phyloP scores from a whole-genome alignment of 2,888 invertebrate species.

The Aleiodes leptofemur region DNA sequence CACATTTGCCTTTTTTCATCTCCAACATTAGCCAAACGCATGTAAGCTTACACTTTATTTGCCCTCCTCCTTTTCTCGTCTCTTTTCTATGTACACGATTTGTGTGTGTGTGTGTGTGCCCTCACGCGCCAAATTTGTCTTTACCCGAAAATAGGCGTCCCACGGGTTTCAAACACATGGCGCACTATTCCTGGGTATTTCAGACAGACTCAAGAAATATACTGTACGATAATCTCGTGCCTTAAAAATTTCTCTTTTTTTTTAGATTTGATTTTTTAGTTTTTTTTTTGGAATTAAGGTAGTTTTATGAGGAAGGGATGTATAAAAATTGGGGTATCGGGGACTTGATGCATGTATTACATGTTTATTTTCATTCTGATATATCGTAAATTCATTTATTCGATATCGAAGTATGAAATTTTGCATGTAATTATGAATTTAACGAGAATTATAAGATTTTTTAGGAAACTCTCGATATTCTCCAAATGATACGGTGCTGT shows the following conservation, averaged over 20 bases:
- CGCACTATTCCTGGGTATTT: constrained; percentile 72
- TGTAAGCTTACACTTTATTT: constrained; percentile 74
- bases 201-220: constrained; percentile 54
- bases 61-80: constrained; percentile 48
- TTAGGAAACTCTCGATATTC: too few relatives aligned
- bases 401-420: too few relatives aligned
- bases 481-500: too few relatives aligned
- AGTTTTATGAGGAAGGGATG: too few relatives aligned
- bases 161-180: constrained; percentile 72
- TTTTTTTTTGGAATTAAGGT: too few relatives aligned
- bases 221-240: neutral
- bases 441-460: too few relatives aligned
- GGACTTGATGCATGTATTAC: too few relatives aligned
- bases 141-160: constrained; percentile 82
- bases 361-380: too few relatives aligned
- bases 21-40: constrained; percentile 47
- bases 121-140: constrained; percentile 87
- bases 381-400: too few relatives aligned
- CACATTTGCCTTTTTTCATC: neutral
- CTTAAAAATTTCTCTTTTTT: neutral
- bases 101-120: constrained; percentile 16
- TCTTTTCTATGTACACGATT: constrained; percentile 34
- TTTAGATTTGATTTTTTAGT: too few relatives aligned
- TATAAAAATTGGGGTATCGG: too few relatives aligned
- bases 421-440: too few relatives aligned